phyloP scores from a whole-genome alignment of 1,140 invertebrate genomes.

The Portunus trituberculatus region DNA sequence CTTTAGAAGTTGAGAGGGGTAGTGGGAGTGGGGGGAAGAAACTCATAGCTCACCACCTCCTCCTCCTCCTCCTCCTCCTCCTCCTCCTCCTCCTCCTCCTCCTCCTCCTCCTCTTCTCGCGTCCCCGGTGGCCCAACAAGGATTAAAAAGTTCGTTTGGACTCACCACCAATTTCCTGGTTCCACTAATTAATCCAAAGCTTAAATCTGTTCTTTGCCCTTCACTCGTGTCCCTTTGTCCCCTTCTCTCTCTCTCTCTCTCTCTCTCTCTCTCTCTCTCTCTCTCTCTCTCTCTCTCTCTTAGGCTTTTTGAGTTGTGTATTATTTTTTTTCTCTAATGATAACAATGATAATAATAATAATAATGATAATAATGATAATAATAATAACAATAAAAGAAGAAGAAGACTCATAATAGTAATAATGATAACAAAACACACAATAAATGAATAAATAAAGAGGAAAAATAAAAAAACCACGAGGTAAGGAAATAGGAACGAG shows the following conservation, averaged over 20 bases:
- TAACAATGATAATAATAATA: not conserved
- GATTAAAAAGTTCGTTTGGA: not conserved
- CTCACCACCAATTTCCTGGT: not conserved
- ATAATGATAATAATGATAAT: conserved; percentile 26
- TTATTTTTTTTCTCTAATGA: not conserved
- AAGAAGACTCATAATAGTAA: not conserved
- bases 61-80: not conserved
- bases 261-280: conserved; percentile 21
- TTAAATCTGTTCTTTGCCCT: not conserved
- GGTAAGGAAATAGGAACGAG: not conserved
- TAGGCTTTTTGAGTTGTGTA: too few species aligned
- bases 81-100: not conserved
- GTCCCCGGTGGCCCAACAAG: not conserved
- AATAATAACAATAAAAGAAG: not conserved
- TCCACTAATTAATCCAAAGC: conserved; percentile 9
- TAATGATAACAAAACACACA: not conserved
- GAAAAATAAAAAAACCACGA: too few species aligned
- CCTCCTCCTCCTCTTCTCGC: not conserved
- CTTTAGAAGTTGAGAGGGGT: not conserved
- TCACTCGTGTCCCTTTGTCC: not conserved
- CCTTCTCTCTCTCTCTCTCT: not conserved
- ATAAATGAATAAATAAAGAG: too few species aligned
- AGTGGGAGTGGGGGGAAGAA: not conserved
- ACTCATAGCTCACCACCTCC: not conserved
- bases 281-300: conserved; percentile 21